These are phyloP conservation scores for Sitophilus oryzae DNA, from an alignment of 1,140 invertebrate genomes.

Conservation along the genomic window DNA sequence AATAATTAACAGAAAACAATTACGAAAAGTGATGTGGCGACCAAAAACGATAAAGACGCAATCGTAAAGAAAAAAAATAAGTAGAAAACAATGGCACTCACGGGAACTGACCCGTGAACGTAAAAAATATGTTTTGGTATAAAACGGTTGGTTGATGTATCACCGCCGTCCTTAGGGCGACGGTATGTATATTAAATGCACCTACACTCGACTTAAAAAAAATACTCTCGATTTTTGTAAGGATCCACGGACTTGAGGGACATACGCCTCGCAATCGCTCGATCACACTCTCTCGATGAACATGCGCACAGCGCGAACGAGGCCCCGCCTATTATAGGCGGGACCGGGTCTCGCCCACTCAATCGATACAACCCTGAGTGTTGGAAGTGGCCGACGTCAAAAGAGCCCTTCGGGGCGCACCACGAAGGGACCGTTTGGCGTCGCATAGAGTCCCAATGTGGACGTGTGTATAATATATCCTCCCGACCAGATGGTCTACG, in stretches of 20 bases:
- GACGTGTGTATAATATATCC: slow-evolving; percentile 17
- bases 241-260: slow-evolving; percentile 25
- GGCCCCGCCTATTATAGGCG: neutral
- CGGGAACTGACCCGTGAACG: slow-evolving; percentile 22
- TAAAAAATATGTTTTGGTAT: slow-evolving; percentile 34
- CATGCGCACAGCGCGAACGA: slow-evolving; percentile 23
- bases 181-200: slow-evolving; percentile 35
- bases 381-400: slow-evolving; percentile 33
- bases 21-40: neutral
- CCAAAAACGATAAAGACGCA: slow-evolving; percentile 10
- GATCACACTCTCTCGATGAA: slow-evolving; percentile 24
- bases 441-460: slow-evolving; percentile 25
- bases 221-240: slow-evolving; percentile 34
- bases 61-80: slow-evolving; percentile 25
- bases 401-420: slow-evolving; percentile 21
- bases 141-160: slow-evolving; percentile 30
- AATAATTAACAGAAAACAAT: slow-evolving; percentile 16
- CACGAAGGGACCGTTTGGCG: slow-evolving; percentile 26
- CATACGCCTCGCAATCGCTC: slow-evolving; percentile 25
- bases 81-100: slow-evolving; percentile 37
- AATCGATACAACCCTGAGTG: slow-evolving; percentile 35
- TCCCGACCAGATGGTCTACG: slow-evolving; percentile 12
- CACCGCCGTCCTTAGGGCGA: too few species aligned
- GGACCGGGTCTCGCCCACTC: slow-evolving; percentile 14
- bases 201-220: slow-evolving; percentile 32